A percentile compares a stretch with the other conserved stretches of the same genome.
phyloP scores from a whole-genome alignment of 2,113 vertebrate species.

The Microtus pennsylvanicus region DNA sequence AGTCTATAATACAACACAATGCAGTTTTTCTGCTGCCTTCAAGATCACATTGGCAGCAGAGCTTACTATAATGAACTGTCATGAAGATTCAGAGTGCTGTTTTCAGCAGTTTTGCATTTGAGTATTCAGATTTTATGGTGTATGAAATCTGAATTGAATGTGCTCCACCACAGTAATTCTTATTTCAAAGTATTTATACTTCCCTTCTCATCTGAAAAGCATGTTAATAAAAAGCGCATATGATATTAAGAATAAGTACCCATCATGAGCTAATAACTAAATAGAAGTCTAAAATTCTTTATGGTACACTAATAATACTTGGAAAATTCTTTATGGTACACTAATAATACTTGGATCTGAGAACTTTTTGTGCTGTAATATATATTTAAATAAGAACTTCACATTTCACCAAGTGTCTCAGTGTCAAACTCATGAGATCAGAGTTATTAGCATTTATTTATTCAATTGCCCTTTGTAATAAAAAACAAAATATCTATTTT shows the following conservation, averaged over 20 bases:
- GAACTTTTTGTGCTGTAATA: neutral
- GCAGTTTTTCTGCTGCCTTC: slow-evolving; percentile 46
- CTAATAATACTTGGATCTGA: neutral
- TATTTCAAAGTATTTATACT: slow-evolving; percentile 49
- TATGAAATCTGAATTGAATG: slow-evolving; percentile 42
- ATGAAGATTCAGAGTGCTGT: slow-evolving; percentile 38
- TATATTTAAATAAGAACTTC: neutral
- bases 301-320: neutral
- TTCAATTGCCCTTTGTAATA: slow-evolving; percentile 7
- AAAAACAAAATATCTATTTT: slow-evolving; percentile 31
- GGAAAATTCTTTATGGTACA: neutral
- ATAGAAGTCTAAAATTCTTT: slow-evolving; percentile 18
- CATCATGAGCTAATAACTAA: neutral
- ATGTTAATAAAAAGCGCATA: slow-evolving; percentile 13
- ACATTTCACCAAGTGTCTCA: neutral
- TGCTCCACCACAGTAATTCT: slow-evolving; percentile 11
- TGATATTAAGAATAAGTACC: slow-evolving; percentile 21
- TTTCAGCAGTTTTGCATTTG: slow-evolving; percentile 59
- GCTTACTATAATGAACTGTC: slow-evolving; percentile 43
- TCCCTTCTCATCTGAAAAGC: neutral
- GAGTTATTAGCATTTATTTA: slow-evolving; percentile 17
- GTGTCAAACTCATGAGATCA: neutral
- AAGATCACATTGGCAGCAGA: slow-evolving; percentile 28
- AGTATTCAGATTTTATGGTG: slow-evolving; percentile 48
- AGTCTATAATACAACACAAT: slow-evolving; percentile 17